phyloP scores from a whole-genome alignment of 2,113 vertebrate genomes.

The Oreotrochilus melanogaster region DNA sequence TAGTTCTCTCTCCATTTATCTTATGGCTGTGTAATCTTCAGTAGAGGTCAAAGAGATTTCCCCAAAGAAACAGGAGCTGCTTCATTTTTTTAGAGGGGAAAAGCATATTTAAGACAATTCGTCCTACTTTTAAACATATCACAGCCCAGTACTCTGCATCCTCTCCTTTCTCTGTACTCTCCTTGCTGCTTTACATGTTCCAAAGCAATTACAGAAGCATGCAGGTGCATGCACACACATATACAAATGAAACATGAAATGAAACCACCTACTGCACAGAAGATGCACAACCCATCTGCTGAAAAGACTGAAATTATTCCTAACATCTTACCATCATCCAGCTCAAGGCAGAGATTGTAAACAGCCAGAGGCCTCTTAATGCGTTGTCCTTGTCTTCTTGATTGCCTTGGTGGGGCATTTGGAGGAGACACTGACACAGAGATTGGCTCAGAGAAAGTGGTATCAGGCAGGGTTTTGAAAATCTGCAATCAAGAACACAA shows the following conservation, averaged over 20 bases:
- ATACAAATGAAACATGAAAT: conserved; percentile 33
- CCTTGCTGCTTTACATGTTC: neutral
- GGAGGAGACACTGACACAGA: conserved; percentile 77
- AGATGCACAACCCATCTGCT: neutral
- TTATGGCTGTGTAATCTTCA: conserved; percentile 70
- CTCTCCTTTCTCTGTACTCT: neutral
- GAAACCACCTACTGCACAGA: conserved; percentile 6
- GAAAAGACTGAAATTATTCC: conserved; percentile 4
- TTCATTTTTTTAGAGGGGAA: conserved; percentile 28
- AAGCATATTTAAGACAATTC: neutral
- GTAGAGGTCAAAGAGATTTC: conserved; percentile 76
- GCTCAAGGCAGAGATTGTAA: conserved; percentile 92
- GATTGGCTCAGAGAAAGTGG: conserved; percentile 75
- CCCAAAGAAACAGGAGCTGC: conserved; percentile 70
- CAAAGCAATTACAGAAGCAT: neutral
- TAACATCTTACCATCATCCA: conserved; percentile 89
- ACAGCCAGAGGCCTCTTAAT: conserved; percentile 92
- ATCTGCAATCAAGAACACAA: conserved; percentile 88
- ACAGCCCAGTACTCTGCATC: neutral
- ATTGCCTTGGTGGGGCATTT: conserved; percentile 90
- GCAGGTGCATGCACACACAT: neutral
- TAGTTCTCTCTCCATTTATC: conserved; percentile 73
- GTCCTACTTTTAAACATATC: conserved; percentile 14
- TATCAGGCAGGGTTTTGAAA: conserved; percentile 90
- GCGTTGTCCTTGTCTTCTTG: conserved; percentile 87